phyloP scores from a whole-genome alignment of 2,888 invertebrate genomes.

The Hipparchia sbordonii region DNA sequence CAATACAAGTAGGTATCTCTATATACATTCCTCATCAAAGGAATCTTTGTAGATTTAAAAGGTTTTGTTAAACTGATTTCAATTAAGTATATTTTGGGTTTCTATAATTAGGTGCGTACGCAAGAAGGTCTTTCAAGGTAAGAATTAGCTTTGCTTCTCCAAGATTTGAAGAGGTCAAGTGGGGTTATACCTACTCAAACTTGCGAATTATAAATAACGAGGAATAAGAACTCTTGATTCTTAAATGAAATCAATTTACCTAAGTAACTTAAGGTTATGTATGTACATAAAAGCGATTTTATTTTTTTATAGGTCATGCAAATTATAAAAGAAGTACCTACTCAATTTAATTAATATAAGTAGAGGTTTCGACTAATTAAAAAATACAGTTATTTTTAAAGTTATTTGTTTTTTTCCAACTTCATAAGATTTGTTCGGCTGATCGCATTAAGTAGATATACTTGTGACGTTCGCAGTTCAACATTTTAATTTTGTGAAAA shows the following conservation, averaged over 20 bases:
- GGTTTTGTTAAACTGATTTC: background rate
- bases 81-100: background rate
- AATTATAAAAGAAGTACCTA: background rate
- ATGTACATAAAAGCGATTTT: background rate
- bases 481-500: too few species aligned
- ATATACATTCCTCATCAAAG: background rate
- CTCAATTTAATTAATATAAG: background rate
- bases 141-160: background rate
- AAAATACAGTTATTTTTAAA: too few species aligned
- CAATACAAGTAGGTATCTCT: background rate
- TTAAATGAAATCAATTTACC: background rate
- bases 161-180: slow-evolving; percentile 5
- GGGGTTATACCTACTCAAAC: background rate
- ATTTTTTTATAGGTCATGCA: background rate
- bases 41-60: background rate
- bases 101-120: background rate
- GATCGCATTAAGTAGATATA: background rate
- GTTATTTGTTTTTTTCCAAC: too few species aligned
- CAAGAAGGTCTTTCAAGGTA: too few species aligned
- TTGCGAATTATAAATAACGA: background rate
- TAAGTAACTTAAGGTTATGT: background rate
- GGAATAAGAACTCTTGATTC: background rate
- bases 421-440: background rate
- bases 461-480: too few species aligned
- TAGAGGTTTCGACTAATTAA: too few species aligned